Evolutionary conservation across 2,797 vertebrate genomes (phyloP).

Genomic region (Anguilla obscura): DNA sequence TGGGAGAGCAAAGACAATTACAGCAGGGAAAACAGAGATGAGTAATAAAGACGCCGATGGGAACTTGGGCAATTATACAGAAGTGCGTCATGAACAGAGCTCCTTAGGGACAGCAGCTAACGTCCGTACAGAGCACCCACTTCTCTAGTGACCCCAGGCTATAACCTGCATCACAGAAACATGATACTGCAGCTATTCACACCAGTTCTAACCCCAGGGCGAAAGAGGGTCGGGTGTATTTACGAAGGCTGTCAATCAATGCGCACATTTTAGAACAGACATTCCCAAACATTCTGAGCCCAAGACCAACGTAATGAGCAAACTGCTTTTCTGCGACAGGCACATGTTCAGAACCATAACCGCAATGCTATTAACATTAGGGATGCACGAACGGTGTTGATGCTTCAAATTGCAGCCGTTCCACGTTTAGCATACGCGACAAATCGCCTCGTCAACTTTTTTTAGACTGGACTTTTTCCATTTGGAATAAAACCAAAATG

Average conservation of each 20-base stretch:
- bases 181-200: neutral
- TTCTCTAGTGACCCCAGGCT: neutral
- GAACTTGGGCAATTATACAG: neutral
- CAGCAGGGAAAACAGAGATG: neutral
- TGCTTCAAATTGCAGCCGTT: too few relatives aligned
- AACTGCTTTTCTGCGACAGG: neutral
- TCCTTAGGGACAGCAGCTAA: conserved; percentile 2
- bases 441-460: too few relatives aligned
- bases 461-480: too few relatives aligned
- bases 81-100: neutral
- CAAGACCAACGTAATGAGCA: too few relatives aligned
- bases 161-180: neutral
- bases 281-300: neutral
- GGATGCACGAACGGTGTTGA: too few relatives aligned
- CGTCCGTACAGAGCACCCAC: neutral
- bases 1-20: neutral
- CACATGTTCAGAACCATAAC: neutral
- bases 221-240: neutral
- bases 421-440: too few relatives aligned
- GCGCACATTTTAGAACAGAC: neutral
- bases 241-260: neutral
- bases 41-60: neutral
- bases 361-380: neutral
- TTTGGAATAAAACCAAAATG: too few relatives aligned
- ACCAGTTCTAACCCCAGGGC: neutral